Evolutionary conservation across 2,888 invertebrate species (phyloP), one percentile per base, ranked within the genome.

Genomic region (Bhutanitis thaidina): DNA sequence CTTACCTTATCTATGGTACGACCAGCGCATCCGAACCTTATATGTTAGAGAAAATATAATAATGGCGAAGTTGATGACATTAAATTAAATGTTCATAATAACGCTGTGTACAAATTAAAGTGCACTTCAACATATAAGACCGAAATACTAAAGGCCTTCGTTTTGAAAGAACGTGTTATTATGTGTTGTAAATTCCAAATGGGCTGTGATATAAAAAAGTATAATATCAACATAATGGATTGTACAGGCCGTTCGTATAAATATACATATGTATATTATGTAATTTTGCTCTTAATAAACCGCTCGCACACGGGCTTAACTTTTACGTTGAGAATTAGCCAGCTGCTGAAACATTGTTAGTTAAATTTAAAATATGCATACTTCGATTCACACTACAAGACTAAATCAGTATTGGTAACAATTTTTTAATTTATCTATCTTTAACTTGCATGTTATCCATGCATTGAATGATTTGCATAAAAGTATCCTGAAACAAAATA

Each of bases 161-260:
- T 82, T 86, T 74, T 78, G 64, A 80, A 83, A 84, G 78, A 82
- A 75, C 77, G 74, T 80, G 77, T 82, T 86, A 80, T 82, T 82
- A 85, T 86, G 78, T 86, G 86, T 88, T 87, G 82, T 88, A 93
- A 93, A 93, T 93, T 93, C 93, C 93, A 93, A 93, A 92, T 92
- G 93, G 93, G 93, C 94, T 94, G 94, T 94, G 94, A 94, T 93
- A 94, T 93, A 92, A 91, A 92, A 86, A 79, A 75, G 64, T 81
- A 82, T 80, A 80, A 91, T 83, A 81, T 91, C 91, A 91, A 90
- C 91, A 90, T 91, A 82, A 91, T 91, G 83, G 90, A 91, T 90
- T 92, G 92, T 92, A 92, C 92, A 92, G 92, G 91, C 92, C 92
- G 91, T 91, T 91, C 81, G 90, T 92, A 80, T 90, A 86, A 90